phyloP scores from a whole-genome alignment of 2,113 vertebrate genomes.

The Vimba vimba region DNA sequence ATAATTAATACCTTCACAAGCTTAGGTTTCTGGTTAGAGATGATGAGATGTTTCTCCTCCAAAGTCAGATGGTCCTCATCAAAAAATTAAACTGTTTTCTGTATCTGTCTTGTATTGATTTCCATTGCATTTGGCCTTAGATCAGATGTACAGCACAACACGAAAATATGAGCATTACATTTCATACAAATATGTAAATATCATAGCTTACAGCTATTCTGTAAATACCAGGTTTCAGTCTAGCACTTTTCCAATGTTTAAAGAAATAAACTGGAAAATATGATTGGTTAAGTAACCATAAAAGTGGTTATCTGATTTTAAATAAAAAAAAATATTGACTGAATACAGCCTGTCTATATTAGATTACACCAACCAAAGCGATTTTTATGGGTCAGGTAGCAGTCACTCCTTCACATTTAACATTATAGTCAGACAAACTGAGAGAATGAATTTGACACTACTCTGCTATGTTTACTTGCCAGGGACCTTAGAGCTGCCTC shows the following conservation, averaged over 20 bases:
- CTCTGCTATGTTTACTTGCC: slow-evolving; percentile 5
- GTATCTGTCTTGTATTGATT: neutral
- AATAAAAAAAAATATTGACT: neutral
- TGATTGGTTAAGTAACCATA: neutral
- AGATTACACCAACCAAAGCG: neutral
- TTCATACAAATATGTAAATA: neutral
- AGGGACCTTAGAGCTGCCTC: neutral
- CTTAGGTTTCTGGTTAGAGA: slow-evolving; percentile 6
- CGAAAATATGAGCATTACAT: neutral
- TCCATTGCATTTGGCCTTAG: neutral
- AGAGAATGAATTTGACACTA: neutral
- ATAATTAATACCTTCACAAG: neutral
- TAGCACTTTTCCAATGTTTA: neutral
- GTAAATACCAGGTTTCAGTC: neutral
- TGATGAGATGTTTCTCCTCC: slow-evolving; percentile 16
- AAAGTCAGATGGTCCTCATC: neutral
- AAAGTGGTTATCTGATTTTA: neutral
- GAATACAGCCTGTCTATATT: neutral
- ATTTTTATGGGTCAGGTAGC: slow-evolving; percentile 17
- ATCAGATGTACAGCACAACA: neutral
- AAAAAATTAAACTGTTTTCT: slow-evolving; percentile 1
- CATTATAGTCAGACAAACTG: slow-evolving; percentile 12
- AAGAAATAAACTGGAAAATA: neutral
- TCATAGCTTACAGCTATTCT: neutral
- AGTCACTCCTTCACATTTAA: neutral